Base-by-base conservation (phyloP, 2,888 invertebrate species). In the Drosophila suboccidentalis region DNA sequence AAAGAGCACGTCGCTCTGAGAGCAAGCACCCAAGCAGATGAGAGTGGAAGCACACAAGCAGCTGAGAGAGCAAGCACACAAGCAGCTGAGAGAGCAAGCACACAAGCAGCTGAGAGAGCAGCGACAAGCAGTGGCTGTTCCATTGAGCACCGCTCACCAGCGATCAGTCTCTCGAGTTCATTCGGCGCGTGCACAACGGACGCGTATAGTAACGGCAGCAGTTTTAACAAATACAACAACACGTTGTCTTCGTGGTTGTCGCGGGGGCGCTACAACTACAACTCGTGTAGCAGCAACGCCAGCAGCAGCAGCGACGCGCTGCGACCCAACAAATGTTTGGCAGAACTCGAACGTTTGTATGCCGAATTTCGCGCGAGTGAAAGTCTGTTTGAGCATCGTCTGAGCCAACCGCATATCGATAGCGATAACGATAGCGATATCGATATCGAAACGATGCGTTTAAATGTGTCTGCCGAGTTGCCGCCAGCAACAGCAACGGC, bases 291-390 rank as follows among this genome's bases (percentile, higher is more conserved):
- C 71, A 65, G 15, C 57, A 29, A n/a, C 29, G 34, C 8, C 65
- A 65, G 17, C 65, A 44, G 17, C 66, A 32, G 68, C 72, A 55
- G 67, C 78, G 71, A 59, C 58, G 63, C 65, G 70, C 76, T 91
- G 80, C 90, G 82, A 59, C 91, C 91, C 73, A 91, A 91, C 83
- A 91, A 91, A 91, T 91, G 91, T 85, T 82, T 91, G 79, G 91
- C 91, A 72, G 91, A 91, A 85, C 85, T 91, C 80, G 91, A 91
- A 81, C 91, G 91, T 71, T 78, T 91, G 66, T 90, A 91, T 84
- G 91, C 91, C 74, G 91, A 91, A 82, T 91, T 91, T 88, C 90
- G 87, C 78, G 91, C 90, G 73, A 91, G 91, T 91, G 91, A 91
- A 91, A 91, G 90, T 90, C 68, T 87, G 53, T 75, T 89, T 49